Conservation (phyloP, 2,113 vertebrate genomes). For the Cyanoramphus novaezelandiae region DNA sequence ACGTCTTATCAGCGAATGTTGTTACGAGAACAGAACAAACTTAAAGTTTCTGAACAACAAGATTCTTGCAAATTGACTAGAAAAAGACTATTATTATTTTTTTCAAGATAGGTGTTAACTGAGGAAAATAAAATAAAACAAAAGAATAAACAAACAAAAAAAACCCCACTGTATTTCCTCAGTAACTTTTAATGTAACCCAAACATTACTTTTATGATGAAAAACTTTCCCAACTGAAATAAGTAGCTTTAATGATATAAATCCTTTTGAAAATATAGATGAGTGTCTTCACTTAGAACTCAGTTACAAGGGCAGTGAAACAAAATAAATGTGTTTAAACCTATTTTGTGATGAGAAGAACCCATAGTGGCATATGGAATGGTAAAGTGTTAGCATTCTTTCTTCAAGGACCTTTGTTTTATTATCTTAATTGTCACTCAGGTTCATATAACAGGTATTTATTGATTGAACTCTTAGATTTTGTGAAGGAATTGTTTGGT, state of each 20-base stretch:
- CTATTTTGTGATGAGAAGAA: background rate
- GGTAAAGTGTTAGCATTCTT: background rate
- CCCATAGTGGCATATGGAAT: background rate
- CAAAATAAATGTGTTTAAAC: background rate
- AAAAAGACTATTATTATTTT: background rate
- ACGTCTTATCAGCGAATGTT: background rate
- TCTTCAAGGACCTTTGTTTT: background rate
- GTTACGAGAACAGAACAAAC: background rate
- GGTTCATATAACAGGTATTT: background rate
- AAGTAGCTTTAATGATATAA: background rate
- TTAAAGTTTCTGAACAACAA: background rate
- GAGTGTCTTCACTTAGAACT: background rate
- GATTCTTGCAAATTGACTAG: background rate
- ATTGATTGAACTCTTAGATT: background rate
- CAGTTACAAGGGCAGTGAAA: background rate
- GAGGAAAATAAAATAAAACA: background rate
- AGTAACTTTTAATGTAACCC: background rate
- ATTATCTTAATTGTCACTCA: background rate
- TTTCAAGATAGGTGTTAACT: background rate
- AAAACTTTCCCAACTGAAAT: background rate
- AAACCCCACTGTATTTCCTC: background rate
- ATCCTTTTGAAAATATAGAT: background rate
- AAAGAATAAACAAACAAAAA: background rate
- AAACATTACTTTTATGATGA: background rate
- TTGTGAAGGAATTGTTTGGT: background rate